Conservation (phyloP, 1,140 invertebrate species). For the Eueides isabella region DNA sequence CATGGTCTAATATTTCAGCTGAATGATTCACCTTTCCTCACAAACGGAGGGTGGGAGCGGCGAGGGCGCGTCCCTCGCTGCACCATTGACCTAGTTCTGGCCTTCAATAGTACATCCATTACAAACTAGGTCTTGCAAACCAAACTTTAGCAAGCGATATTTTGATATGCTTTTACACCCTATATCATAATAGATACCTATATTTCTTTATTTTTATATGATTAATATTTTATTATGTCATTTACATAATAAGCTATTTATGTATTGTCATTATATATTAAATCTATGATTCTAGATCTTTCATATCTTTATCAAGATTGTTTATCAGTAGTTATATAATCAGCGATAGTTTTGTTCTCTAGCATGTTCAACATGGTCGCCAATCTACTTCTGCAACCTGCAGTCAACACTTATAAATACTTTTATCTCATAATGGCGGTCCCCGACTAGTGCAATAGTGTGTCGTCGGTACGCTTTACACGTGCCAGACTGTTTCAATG, state of each 20-base stretch:
- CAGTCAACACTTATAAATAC: slow-evolving; percentile 42
- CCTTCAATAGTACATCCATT: slow-evolving; percentile 48
- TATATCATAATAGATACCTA: background rate
- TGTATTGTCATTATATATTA: too few relatives aligned
- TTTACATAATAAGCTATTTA: too few relatives aligned
- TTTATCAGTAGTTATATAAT: slow-evolving; percentile 6
- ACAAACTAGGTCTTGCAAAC: slow-evolving; percentile 29
- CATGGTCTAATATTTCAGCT: slow-evolving; percentile 34
- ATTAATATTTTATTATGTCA: background rate
- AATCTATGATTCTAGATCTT: background rate
- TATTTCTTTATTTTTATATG: background rate
- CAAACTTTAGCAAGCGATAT: slow-evolving; percentile 25
- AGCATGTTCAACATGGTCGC: slow-evolving; percentile 21
- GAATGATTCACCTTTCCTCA: slow-evolving; percentile 45
- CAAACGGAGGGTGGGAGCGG: slow-evolving; percentile 41
- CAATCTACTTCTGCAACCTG: slow-evolving; percentile 39
- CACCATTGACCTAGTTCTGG: slow-evolving; percentile 73
- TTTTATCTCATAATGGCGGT: slow-evolving; percentile 47
- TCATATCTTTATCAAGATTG: background rate
- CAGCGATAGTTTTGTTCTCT: slow-evolving; percentile 6
- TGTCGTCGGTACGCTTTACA: slow-evolving; percentile 61
- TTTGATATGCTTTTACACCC: background rate
- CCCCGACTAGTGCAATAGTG: slow-evolving; percentile 46
- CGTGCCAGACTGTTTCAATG: slow-evolving; percentile 55
- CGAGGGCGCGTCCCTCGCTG: slow-evolving; percentile 57